Base-by-base conservation (phyloP, 2,888 invertebrate genomes). In the Tiphia femorata region DNA sequence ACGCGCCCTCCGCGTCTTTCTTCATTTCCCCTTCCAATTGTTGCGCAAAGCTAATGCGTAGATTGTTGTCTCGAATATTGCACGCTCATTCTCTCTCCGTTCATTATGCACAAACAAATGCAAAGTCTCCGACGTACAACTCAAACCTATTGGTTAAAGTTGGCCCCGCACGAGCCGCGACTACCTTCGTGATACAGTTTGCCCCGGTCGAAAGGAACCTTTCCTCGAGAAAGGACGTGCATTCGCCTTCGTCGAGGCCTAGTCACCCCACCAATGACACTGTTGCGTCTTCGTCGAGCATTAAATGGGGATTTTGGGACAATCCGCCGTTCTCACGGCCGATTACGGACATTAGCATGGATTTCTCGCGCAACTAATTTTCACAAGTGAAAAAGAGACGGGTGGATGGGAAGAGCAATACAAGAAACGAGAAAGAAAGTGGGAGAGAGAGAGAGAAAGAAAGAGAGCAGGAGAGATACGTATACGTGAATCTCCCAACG, bases 291-390 rank as follows among this genome's bases (percentile, higher is more conserved):
- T 2, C 17, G 38, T 10, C 14, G 17, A 40, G 46, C 19, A 30
- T 52, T 37, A 37, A 38, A 41, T 43, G 63, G 57, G 61, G 52
- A 50, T 68, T 67, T 65, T 65, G 53, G 53, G 65, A 50, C 69
- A 60, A 64, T 64, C 68, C 63, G 51, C 53, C 35, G 41, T 49
- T 58, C 55, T 63, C 51, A 67, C 62, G 54, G 52, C 2, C 55
- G 55, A 58, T 49, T 57, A 49, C 48, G 37, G 58, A 62, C 67
- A 72, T 77, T 75, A 73, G 64, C 75, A 69, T 67, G 70, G 70
- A 67, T 69, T 65, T 67, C 58, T 65, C 64, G 66, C 66, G 55
- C 64, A 70, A 69, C 69, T 72, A 72, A 76, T 73, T 78, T 75
- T 56, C 62, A 65, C 46, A n/a, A 17, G 23, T 41, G 19, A 37